A percentile compares a stretch with the other conserved stretches of the same genome.
Conservation (phyloP, 2,797 vertebrate species). For the Xyrichtys novacula region DNA sequence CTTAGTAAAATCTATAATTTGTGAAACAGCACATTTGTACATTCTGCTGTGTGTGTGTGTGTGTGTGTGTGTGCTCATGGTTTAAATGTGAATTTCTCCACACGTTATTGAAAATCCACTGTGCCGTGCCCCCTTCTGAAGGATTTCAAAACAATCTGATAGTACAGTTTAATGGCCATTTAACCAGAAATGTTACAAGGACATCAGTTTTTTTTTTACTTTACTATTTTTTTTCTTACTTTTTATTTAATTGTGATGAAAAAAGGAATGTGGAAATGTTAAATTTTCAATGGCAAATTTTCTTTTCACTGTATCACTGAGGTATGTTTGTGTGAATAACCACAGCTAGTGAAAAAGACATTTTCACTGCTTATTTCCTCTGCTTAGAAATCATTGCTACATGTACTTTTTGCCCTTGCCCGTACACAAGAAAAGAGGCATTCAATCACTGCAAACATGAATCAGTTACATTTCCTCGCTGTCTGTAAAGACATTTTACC, state of each 20-base stretch:
- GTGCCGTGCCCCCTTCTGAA: constrained; percentile 28
- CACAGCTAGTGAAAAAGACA: constrained; percentile 8
- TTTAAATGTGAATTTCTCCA: constrained; percentile 39
- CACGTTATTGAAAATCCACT: constrained; percentile 37
- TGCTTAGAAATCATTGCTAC: constrained; percentile 41
- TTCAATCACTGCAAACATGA: constrained; percentile 59
- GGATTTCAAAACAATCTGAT: constrained; percentile 23
- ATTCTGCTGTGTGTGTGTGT: constrained; percentile 21
- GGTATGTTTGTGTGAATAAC: constrained; percentile 36
- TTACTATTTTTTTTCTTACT: constrained; percentile 40
- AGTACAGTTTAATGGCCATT: constrained; percentile 32
- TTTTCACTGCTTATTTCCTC: constrained; percentile 26
- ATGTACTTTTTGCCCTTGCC: constrained; percentile 22
- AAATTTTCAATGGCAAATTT: constrained; percentile 43
- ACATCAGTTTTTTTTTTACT: constrained; percentile 33
- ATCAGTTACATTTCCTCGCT: constrained; percentile 52
- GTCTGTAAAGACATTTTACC: constrained; percentile 63
- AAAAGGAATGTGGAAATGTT: constrained; percentile 40
- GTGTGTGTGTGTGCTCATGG: constrained; percentile 33
- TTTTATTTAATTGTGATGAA: constrained; percentile 41
- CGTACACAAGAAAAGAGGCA: constrained; percentile 45
- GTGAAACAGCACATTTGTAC: constrained; percentile 37
- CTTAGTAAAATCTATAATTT: constrained; percentile 40
- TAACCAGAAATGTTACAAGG: constrained; percentile 40
- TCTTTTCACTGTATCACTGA: constrained; percentile 44